Base-by-base conservation (phyloP, 2,888 invertebrate genomes). In the Odontothrips loti region DNA sequence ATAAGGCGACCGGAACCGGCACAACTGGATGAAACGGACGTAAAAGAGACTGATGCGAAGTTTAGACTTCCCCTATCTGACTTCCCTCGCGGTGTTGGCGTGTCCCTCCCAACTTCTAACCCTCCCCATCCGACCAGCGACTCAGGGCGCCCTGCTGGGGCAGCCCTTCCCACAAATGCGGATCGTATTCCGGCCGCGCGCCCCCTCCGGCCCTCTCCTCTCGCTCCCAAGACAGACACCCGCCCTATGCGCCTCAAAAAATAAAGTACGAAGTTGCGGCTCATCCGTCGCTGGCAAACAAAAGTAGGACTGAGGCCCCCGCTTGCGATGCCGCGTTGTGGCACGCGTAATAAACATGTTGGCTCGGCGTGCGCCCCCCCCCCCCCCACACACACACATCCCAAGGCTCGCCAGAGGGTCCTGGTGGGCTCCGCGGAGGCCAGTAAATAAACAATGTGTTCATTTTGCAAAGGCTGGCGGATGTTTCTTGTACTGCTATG, bases 201-300 rank as follows among this genome's bases (percentile, higher is more conserved):
- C 58, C 68, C 23, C 23, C 23, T 23, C 68, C 23, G 8, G 12
- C 68, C 68, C 23, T n/a, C 10, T 68, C 68, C 68, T 0, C 68
- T 6, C 27, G 27, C n/a, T 27, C 11, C 27, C 27, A 1, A 10
- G 27, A 8, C 58, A 1, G 20, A 20, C 58, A 27, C 68, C 23
- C 23, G 27, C 68, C n/a, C n/a, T n/a, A n/a, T n/a, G n/a, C 23
- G n/a, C 68, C 68, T 12, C 27, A 27, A 75, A 27, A 75, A 75
- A 75, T 75, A 75, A 75, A 75, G 68, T 27, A 75, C 68, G 23
- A 75, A 75, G 68, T 27, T 75, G 68, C n/a, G 27, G 68, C 68
- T 75, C 68, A 75, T 75, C 68, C 68, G 68, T 75, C 68, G 27
- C 68, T 27, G 68, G 68, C 23, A 75, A n/a, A 75, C 68, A 75